phyloP scores from a whole-genome alignment of 2,888 invertebrate species.

The Litoditis marina region DNA sequence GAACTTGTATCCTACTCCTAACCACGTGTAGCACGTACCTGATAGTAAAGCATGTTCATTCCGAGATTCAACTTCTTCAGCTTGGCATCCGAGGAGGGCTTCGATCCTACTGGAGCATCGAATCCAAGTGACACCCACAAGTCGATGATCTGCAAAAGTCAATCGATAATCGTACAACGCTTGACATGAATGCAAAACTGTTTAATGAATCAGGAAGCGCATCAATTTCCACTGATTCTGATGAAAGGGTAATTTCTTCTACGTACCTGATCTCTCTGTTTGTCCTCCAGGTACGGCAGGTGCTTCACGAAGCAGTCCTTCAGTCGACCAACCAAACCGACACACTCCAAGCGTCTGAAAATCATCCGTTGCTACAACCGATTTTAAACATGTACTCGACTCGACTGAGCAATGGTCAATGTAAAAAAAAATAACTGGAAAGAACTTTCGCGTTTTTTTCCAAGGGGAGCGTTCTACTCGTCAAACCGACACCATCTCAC shows the following conservation, averaged over 20 bases:
- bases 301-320: conserved; percentile 53
- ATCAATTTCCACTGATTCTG: not conserved
- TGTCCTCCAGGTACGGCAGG: conserved; percentile 49
- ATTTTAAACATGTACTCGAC: too few relatives aligned
- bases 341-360: conserved; percentile 40
- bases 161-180: not conserved
- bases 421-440: too few relatives aligned
- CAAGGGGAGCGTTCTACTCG: too few relatives aligned
- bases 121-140: conserved; percentile 57
- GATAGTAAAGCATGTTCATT: conserved; percentile 53
- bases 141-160: conserved; percentile 40
- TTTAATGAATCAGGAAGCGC: too few relatives aligned
- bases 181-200: too few relatives aligned
- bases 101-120: conserved; percentile 41
- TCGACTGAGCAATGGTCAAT: too few relatives aligned
- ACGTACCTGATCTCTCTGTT: conserved; percentile 52
- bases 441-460: too few relatives aligned
- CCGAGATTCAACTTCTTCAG: conserved; percentile 49
- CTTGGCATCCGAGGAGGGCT: conserved; percentile 41
- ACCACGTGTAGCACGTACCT: too few relatives aligned
- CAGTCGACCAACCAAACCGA: conserved; percentile 51
- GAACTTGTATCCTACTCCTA: too few relatives aligned
- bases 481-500: too few relatives aligned
- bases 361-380: too few relatives aligned
- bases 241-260: not conserved